These are phyloP conservation scores for Aptenodytes patagonicus DNA, from an alignment of 2,113 vertebrate genomes.

Conservation along the genomic window DNA sequence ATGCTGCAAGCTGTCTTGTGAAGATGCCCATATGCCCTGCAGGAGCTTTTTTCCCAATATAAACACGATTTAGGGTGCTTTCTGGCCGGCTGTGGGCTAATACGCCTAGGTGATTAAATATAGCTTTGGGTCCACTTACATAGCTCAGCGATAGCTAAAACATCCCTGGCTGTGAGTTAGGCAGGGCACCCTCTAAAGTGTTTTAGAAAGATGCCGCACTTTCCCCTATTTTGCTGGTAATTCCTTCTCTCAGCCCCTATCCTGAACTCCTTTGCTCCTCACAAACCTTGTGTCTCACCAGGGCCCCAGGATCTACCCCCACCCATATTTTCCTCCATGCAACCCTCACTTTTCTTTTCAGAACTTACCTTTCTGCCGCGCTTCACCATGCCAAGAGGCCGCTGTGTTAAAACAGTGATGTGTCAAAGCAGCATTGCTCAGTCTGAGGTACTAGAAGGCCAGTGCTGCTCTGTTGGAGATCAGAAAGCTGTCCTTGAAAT, in stretches of 20 bases:
- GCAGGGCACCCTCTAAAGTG: neutral
- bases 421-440: neutral
- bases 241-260: neutral
- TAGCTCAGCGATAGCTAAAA: neutral
- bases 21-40: rapidly evolving
- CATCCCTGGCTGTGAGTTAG: neutral
- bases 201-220: neutral
- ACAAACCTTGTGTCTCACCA: neutral
- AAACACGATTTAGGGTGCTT: neutral
- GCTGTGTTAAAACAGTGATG: neutral
- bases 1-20: neutral
- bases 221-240: neutral
- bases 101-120: neutral
- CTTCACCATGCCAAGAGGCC: neutral
- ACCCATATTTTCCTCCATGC: neutral
- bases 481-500: neutral
- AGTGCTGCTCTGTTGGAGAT: neutral
- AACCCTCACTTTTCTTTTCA: neutral
- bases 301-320: neutral
- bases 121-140: neutral
- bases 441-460: neutral
- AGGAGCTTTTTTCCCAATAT: neutral
- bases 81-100: neutral
- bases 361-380: neutral
- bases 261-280: neutral